These are phyloP conservation scores for Pseudocheirus occidentalis DNA, from an alignment of 2,797 vertebrate genomes.

Conservation along the genomic window DNA sequence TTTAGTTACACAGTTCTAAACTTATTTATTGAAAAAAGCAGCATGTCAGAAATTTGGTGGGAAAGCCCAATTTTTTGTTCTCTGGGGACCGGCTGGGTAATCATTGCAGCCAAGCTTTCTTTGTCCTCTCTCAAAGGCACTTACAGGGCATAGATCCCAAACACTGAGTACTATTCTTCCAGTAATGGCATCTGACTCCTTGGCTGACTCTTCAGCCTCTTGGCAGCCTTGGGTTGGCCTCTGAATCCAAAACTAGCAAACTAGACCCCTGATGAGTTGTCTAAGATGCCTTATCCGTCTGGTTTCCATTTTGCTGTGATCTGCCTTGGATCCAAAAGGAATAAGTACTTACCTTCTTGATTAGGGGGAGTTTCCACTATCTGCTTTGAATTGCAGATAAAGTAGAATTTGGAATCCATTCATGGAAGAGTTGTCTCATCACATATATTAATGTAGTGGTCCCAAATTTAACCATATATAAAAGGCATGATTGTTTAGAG, in stretches of 20 bases:
- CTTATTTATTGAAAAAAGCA: slow-evolving; percentile 23
- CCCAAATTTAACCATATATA: not conserved
- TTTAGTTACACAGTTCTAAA: not conserved
- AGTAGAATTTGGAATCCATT: not conserved
- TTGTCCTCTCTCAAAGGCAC: slow-evolving; percentile 73
- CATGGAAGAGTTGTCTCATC: not conserved
- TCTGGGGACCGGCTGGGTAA: not conserved
- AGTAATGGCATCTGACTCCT: slow-evolving; percentile 77
- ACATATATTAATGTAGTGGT: not conserved
- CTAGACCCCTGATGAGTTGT: slow-evolving; percentile 71
- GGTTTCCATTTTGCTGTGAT: slow-evolving; percentile 14
- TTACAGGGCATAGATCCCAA: slow-evolving; percentile 72
- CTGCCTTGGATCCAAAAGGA: slow-evolving; percentile 37
- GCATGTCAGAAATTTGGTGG: not conserved
- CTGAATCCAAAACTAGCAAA: slow-evolving; percentile 68
- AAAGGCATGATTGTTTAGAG: not conserved
- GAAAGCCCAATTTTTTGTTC: not conserved
- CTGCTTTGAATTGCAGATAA: not conserved
- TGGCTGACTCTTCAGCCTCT: slow-evolving; percentile 73
- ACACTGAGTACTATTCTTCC: slow-evolving; percentile 69
- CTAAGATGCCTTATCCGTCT: slow-evolving; percentile 61
- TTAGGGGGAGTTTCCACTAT: not conserved
- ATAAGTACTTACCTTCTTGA: not conserved
- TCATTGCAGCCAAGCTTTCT: slow-evolving; percentile 66
- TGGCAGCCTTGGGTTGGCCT: slow-evolving; percentile 76